phyloP scores from a whole-genome alignment of 1,140 invertebrate species.

The Acromyrmex charruanus region DNA sequence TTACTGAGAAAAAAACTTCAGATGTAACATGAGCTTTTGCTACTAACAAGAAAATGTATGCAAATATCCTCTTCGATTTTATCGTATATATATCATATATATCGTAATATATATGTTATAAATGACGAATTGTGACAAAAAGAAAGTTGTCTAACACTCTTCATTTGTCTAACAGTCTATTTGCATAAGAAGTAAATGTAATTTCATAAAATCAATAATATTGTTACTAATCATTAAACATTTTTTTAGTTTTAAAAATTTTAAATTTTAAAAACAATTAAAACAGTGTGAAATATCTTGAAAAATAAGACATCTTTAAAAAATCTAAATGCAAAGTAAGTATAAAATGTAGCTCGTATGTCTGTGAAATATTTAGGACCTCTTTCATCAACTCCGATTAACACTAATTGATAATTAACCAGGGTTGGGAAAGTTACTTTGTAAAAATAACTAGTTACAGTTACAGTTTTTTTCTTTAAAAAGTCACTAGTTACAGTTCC shows the following conservation, averaged over 20 bases:
- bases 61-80: not conserved
- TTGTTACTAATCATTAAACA: not conserved
- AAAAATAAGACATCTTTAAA: not conserved
- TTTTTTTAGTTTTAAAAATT: constrained; percentile 1
- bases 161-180: not conserved
- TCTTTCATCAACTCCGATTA: no score
- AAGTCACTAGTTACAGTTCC: no score
- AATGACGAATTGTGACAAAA: not conserved
- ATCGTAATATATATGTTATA: not conserved
- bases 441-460: no score
- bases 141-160: not conserved
- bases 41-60: constrained; percentile 18
- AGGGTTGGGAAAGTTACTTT: no score
- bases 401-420: no score
- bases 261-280: not conserved
- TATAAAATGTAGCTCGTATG: not conserved
- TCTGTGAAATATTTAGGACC: not conserved
- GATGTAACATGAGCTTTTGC: not conserved
- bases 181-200: not conserved
- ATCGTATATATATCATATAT: not conserved
- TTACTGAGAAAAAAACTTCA: not conserved
- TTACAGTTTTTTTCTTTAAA: no score
- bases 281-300: not conserved
- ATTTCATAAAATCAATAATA: not conserved
- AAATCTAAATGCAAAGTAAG: not conserved